A percentile compares a stretch with the other conserved stretches of the same genome.
Evolutionary conservation across 1,140 invertebrate species (phyloP).

Genomic region (Muscidifurax raptorellus): DNA sequence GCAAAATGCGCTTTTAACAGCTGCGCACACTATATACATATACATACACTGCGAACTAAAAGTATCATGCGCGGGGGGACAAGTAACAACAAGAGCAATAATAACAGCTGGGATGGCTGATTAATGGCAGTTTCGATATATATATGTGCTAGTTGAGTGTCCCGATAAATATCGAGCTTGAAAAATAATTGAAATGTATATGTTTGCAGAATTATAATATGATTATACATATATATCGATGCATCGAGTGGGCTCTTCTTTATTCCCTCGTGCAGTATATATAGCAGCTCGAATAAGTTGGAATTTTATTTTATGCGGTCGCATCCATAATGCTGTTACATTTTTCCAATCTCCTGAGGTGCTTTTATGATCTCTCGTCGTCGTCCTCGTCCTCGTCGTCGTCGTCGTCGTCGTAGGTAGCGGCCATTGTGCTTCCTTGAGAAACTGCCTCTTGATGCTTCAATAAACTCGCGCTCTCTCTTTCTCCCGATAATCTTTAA

Average conservation of each 20-base stretch:
- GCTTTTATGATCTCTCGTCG: constrained; percentile 12
- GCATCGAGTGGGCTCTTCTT: background rate
- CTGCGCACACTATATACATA: too few species aligned
- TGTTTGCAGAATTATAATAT: too few species aligned
- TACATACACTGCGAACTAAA: background rate
- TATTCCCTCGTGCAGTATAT: background rate
- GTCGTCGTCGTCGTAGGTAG: background rate
- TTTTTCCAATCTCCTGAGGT: constrained; percentile 31
- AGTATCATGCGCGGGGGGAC: background rate
- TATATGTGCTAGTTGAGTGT: too few species aligned
- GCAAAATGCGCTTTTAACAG: constrained; percentile 6
- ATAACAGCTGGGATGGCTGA: too few species aligned
- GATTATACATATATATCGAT: too few species aligned
- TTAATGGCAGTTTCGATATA: too few species aligned
- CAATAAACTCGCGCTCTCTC: constrained; percentile 19
- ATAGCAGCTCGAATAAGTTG: background rate
- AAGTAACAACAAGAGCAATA: too few species aligned
- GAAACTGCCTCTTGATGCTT: constrained; percentile 30
- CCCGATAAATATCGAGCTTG: too few species aligned
- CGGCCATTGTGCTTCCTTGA: constrained; percentile 9
- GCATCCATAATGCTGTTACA: constrained; percentile 28
- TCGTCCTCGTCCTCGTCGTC: background rate
- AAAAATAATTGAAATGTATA: too few species aligned
- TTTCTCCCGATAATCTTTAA: constrained; percentile 35
- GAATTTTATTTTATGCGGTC: constrained; percentile 32